Evolutionary conservation across 2,797 vertebrate species (phyloP).

Genomic region (Hypotaenidia okinawae): DNA sequence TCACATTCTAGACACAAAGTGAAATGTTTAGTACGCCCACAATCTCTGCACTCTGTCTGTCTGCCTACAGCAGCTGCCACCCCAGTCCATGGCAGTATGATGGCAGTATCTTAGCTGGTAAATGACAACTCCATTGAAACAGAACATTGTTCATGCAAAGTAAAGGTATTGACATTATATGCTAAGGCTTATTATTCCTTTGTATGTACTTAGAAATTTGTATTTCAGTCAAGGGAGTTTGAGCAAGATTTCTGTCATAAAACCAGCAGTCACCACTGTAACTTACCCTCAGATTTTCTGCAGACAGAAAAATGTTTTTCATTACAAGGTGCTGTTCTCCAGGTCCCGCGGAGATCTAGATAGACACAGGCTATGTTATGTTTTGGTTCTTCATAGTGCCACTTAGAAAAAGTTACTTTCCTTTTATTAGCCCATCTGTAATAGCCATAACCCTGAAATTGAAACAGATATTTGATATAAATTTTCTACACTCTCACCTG

Average conservation of each 20-base stretch:
- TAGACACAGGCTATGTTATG: slow-evolving; percentile 84
- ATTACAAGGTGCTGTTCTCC: slow-evolving; percentile 85
- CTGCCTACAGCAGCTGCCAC: accelerated
- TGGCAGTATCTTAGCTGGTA: background rate
- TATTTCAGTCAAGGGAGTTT: background rate
- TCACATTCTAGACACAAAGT: background rate
- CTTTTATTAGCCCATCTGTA: slow-evolving; percentile 84
- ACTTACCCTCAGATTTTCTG: slow-evolving; percentile 82
- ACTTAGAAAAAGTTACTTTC: slow-evolving; percentile 79
- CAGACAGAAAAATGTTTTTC: slow-evolving; percentile 82
- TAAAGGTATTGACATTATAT: background rate
- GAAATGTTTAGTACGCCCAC: background rate
- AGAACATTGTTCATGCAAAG: background rate
- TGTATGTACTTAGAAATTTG: background rate
- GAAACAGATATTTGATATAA: background rate
- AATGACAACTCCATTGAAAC: background rate
- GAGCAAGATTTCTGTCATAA: background rate
- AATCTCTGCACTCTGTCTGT: background rate
- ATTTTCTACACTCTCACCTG: background rate
- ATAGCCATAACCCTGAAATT: slow-evolving; percentile 76
- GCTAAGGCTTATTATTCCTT: background rate
- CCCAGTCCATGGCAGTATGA: background rate
- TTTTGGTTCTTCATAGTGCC: slow-evolving; percentile 81
- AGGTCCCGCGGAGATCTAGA: slow-evolving; percentile 78
- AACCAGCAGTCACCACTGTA: background rate